phyloP scores from a whole-genome alignment of 1,140 invertebrate genomes.

The Trichogramma pretiosum region DNA sequence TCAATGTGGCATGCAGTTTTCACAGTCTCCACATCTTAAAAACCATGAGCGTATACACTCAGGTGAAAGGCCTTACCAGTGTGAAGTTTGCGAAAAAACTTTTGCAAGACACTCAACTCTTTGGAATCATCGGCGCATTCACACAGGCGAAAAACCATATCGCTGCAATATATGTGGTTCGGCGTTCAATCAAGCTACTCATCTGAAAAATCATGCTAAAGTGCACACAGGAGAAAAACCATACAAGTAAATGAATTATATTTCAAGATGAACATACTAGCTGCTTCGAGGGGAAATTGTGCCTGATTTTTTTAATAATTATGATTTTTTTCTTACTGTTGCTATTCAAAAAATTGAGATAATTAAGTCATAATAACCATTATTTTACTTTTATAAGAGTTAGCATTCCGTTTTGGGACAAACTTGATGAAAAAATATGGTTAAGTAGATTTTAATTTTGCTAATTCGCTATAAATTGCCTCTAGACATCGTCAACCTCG shows the following conservation, averaged over 20 bases:
- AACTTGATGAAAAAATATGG: too few relatives aligned
- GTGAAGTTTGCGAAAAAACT: slow-evolving; percentile 84
- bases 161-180: slow-evolving; percentile 75
- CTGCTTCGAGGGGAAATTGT: too few relatives aligned
- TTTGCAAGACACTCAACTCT: slow-evolving; percentile 78
- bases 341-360: too few relatives aligned
- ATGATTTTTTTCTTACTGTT: too few relatives aligned
- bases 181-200: slow-evolving; percentile 79
- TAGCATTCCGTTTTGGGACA: too few relatives aligned
- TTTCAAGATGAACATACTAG: too few relatives aligned
- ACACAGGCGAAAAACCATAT: slow-evolving; percentile 87
- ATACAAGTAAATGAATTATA: slow-evolving; percentile 41
- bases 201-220: slow-evolving; percentile 77
- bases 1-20: slow-evolving; percentile 82
- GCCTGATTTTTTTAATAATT: too few relatives aligned
- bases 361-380: neutral
- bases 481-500: slow-evolving; percentile 9
- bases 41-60: slow-evolving; percentile 89
- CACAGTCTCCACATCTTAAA: slow-evolving; percentile 81
- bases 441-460: neutral
- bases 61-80: slow-evolving; percentile 80
- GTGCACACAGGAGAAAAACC: slow-evolving; percentile 62
- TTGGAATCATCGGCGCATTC: slow-evolving; percentile 88
- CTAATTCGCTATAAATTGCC: slow-evolving; percentile 11
- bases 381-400: neutral